Evolutionary conservation across 2,113 vertebrate genomes (phyloP).

Genomic region (Lipophrys pholis): DNA sequence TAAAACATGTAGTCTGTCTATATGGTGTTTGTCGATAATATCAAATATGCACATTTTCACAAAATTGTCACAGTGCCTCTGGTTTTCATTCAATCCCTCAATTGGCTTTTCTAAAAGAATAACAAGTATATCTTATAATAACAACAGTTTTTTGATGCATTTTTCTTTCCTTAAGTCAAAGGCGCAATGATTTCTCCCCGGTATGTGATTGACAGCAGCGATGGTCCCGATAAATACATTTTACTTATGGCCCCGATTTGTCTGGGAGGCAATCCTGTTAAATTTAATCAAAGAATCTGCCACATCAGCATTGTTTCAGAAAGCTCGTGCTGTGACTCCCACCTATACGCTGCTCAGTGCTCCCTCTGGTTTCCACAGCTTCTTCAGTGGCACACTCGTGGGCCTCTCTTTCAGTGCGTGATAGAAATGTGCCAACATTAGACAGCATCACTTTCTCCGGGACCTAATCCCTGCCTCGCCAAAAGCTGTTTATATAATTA

Average conservation of each 20-base stretch:
- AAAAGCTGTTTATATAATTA: slow-evolving; percentile 79
- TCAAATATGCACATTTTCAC: too few species aligned
- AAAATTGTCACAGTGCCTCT: too few species aligned
- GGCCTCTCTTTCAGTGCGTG: slow-evolving; percentile 55
- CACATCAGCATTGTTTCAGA: neutral
- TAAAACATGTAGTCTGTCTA: too few species aligned
- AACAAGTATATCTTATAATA: too few species aligned
- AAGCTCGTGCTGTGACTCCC: neutral
- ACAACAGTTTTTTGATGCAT: too few species aligned
- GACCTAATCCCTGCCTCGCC: slow-evolving; percentile 64
- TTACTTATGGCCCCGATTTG: too few species aligned
- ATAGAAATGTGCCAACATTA: slow-evolving; percentile 64
- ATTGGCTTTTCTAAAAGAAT: too few species aligned
- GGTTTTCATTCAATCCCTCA: too few species aligned
- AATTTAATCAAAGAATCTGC: slow-evolving; percentile 4
- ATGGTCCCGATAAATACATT: too few species aligned
- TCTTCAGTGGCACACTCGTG: slow-evolving; percentile 30
- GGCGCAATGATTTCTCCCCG: too few species aligned
- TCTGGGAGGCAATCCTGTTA: neutral
- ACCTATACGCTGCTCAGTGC: neutral
- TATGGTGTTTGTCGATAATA: too few species aligned
- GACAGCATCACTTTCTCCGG: slow-evolving; percentile 61
- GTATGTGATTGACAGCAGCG: too few species aligned
- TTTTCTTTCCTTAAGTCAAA: neutral
- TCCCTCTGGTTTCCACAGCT: slow-evolving; percentile 11